These are phyloP conservation scores for Anthrax anthrax DNA, from an alignment of 2,888 invertebrate genomes.

Conservation along the genomic window DNA sequence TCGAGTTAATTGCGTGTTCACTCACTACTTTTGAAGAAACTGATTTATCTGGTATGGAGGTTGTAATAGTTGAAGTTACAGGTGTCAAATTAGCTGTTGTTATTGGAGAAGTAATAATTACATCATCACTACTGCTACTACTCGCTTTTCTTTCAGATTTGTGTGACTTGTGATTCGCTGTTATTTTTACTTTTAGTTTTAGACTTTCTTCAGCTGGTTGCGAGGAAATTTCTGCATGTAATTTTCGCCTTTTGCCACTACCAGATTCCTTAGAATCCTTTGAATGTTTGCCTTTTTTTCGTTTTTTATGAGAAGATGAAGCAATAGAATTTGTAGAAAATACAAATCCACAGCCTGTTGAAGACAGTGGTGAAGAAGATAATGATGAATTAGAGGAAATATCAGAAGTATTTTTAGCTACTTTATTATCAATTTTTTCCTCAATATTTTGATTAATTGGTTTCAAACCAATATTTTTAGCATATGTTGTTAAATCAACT, in stretches of 20 bases:
- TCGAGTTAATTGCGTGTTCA: neutral
- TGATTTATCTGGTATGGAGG: neutral
- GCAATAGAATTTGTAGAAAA: constrained; percentile 9
- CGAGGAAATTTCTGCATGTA: constrained; percentile 41
- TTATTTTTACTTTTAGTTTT: constrained; percentile 41
- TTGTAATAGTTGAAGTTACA: neutral
- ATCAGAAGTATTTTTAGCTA: constrained; percentile 23
- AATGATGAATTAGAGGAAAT: constrained; percentile 22
- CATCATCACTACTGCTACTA: constrained; percentile 15
- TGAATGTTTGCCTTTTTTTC: constrained; percentile 43
- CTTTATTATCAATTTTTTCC: constrained; percentile 2
- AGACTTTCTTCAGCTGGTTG: constrained; percentile 36
- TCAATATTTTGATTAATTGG: constrained; percentile 22
- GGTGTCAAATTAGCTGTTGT: neutral
- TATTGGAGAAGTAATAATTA: constrained; percentile 4
- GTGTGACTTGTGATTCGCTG: constrained; percentile 24
- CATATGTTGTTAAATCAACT: constrained; percentile 30
- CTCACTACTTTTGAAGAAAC: neutral
- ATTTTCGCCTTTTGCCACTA: constrained; percentile 36
- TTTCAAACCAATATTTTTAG: constrained; percentile 30
- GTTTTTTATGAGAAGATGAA: constrained; percentile 35
- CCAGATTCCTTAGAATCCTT: constrained; percentile 36
- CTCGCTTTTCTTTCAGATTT: constrained; percentile 16
- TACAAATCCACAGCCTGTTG: constrained; percentile 12
- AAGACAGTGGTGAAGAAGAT: constrained; percentile 21